Base-by-base conservation (phyloP, 2,888 invertebrate genomes). In the Leucoma salicis region DNA sequence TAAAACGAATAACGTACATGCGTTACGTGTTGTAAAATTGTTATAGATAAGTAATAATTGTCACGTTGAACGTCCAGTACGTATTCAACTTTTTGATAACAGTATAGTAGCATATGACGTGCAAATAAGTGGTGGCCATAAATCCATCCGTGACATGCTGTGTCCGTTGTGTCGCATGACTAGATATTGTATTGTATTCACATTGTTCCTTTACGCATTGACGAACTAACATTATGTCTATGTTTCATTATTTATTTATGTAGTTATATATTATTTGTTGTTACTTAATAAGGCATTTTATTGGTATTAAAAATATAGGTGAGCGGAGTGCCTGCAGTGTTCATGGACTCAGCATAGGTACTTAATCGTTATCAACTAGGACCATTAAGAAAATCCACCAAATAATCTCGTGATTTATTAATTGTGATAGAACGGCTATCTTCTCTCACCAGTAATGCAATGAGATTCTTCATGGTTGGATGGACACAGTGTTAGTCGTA, bases 51-150 rank as follows among this genome's bases (percentile, higher is more conserved):
- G 34, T 49, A 50, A 49, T 60, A 57, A 63, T 55, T 55, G 52
- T 31, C 27, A 11, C 35, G 21, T 2, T 21, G 21, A 44, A 46
- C 31, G 10, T 12, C 5, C 16, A 36, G 21, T 58, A 49, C 46
- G 55, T 53, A 68, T 59, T 65, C 57, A 50, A 39, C 49, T 49
- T 59, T 63, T 58, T 61, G 57, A 69, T 70, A 61, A 62, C 59
- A 46, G 21, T 51, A 58, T 55, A 56, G 60, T 62, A 62, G 59
- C 60, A 60, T 75, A 78, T 81, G 77, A 81, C 82, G 78, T 80
- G 77, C 74, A 64, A 73, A 66, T 79, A 80, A 79, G 75, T 77
- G 75, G 69, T 60, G 65, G 58, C 75, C 58, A 78, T 81, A 79
- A 82, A 82, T 81, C 66, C 65, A 56, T 54, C 61, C 67, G 67